Evolutionary conservation across 30 jellyfish, hydroid and myxozoan species (phyloP), one percentile per base, ranked within the genome.

Genomic region (Catostylus mosaicus): DNA sequence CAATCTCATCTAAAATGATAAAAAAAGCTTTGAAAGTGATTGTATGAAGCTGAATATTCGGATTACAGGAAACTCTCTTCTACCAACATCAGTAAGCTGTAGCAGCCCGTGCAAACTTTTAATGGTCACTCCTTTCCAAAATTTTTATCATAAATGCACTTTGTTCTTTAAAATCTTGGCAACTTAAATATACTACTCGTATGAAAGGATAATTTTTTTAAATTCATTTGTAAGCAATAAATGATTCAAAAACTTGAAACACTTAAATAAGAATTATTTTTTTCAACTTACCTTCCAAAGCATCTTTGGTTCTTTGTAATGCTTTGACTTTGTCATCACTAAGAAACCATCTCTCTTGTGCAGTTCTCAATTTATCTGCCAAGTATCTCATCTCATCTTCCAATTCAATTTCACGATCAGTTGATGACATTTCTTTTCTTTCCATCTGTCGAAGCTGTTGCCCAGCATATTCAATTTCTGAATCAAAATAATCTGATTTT

Each of bases 331-430:
- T 77, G 27, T 68, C 88, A 27, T 78, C 78, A 24, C 75, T 74
- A 52, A 67, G 56, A 50, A 73, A 76, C 88, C 89, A 63, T 68
- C 77, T 90, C 29, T 84, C 97, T 32, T 90, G 96, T 29, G 93
- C 83, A 10, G 84, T 86, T 50, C 87, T 71, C 24, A 73, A 64
- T 48, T 77, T 38, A 66, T 80, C 88, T 27, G 87, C 96, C 51
- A 78, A 35, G 40, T 33, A 76, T 73, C 94, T 76, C 76, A 90
- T 36, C 36, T 90, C 96, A 77, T 90, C 97, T 62, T 75, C 88
- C 50, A 81, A 51, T 56, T 80, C 79, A 46, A 75, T 62, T 59
- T 90, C 97, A 45, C 90, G 71, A 54, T 52, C 88, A 1, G 94
- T 67, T 9, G 96, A 89, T 14, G 83, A 57, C 67, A 88, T 60